These are phyloP conservation scores for Archilochus colubris DNA, from an alignment of 2,113 vertebrate species.

Conservation along the genomic window DNA sequence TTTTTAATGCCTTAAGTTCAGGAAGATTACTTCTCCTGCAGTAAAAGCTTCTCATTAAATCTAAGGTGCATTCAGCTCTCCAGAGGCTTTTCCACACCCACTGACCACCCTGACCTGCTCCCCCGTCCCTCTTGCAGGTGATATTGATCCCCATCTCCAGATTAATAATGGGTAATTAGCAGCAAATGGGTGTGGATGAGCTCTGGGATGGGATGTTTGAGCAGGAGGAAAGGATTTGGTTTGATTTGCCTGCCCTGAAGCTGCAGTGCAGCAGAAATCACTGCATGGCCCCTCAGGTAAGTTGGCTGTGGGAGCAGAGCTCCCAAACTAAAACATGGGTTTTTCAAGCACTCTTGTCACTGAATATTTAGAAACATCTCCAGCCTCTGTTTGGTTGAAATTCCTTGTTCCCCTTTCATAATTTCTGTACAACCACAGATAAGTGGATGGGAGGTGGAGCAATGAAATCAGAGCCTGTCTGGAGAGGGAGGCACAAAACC, in stretches of 20 bases:
- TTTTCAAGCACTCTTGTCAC: neutral
- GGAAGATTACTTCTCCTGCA: neutral
- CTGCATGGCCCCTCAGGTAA: conserved; percentile 80
- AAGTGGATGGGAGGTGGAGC: neutral
- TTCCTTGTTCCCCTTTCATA: neutral
- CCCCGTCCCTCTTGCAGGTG: conserved; percentile 69
- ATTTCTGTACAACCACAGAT: neutral
- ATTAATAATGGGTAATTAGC: conserved; percentile 77
- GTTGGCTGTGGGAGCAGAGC: neutral
- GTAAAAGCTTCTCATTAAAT: neutral
- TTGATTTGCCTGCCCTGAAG: conserved; percentile 85
- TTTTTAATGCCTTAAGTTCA: neutral
- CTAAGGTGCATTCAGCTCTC: neutral
- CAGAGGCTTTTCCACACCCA: neutral
- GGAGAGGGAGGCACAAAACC: neutral
- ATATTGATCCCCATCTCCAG: conserved; percentile 82
- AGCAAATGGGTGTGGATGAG: conserved; percentile 83
- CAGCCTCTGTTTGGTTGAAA: neutral
- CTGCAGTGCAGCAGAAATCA: conserved; percentile 83
- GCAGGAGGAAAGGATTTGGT: conserved; percentile 67
- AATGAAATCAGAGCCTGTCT: neutral
- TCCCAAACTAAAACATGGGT: neutral
- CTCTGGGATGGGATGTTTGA: conserved; percentile 82
- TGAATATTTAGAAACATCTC: neutral
- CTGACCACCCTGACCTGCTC: neutral